Evolutionary conservation across 37 sponge, comb jelly and placozoan genomes (phyloP).

Genomic region (Halichondria panicea): DNA sequence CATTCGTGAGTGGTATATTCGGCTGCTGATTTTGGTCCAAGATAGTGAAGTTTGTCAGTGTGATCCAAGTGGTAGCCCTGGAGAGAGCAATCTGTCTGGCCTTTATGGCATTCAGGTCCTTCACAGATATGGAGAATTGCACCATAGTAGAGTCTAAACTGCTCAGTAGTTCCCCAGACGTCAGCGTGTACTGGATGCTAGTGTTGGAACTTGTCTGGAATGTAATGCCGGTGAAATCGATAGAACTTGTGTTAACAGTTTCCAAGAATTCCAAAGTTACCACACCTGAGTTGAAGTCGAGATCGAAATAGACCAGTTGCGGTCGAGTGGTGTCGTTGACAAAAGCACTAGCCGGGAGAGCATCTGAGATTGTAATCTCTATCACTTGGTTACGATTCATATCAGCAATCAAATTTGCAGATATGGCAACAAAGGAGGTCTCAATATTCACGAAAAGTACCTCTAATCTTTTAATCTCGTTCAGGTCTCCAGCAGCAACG

Average conservation of each 20-base stretch:
- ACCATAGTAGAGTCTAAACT: conserved; percentile 52
- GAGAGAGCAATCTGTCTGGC: conserved; percentile 55
- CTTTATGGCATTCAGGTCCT: conserved; percentile 75
- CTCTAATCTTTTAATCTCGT: conserved; percentile 70
- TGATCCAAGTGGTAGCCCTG: conserved; percentile 56
- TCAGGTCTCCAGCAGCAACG: conserved; percentile 56
- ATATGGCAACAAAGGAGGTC: conserved; percentile 46
- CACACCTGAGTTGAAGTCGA: conserved; percentile 69
- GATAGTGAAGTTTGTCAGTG: conserved; percentile 39
- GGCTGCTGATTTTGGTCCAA: conserved; percentile 67
- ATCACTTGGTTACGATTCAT: conserved; percentile 73
- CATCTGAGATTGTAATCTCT: conserved; percentile 11
- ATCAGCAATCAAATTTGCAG: conserved; percentile 49
- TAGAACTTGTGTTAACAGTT: conserved; percentile 72
- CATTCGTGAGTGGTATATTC: conserved; percentile 50
- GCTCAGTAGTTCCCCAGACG: conserved; percentile 60
- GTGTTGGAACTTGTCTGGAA: conserved; percentile 74
- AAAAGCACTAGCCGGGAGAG: conserved; percentile 46
- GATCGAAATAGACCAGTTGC: conserved; percentile 51
- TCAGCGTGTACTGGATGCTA: conserved; percentile 65
- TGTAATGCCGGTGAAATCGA: conserved; percentile 70
- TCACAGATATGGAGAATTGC: conserved; percentile 31
- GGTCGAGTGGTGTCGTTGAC: conserved; percentile 80
- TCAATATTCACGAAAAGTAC: conserved; percentile 37
- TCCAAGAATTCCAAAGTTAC: conserved; percentile 81